These are phyloP conservation scores for Polyergus mexicanus DNA, from an alignment of 1,140 invertebrate genomes.

Conservation along the genomic window DNA sequence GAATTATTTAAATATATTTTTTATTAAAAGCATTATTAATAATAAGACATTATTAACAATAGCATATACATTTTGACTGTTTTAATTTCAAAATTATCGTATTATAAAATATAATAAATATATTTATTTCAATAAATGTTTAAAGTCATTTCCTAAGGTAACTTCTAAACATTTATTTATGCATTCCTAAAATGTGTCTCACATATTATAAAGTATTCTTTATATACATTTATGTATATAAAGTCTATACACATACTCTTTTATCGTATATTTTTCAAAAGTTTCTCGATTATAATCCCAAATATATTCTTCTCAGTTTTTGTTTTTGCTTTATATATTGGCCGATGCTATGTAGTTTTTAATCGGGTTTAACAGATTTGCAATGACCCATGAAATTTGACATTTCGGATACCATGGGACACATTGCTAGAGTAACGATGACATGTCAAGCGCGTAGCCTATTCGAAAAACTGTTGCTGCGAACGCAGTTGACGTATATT, in stretches of 20 bases:
- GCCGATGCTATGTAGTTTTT: conserved; percentile 10
- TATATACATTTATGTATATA: too few species aligned
- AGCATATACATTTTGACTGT: too few species aligned
- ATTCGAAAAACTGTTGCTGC: conserved; percentile 51
- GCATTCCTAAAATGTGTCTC: too few species aligned
- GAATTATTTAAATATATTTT: background rate
- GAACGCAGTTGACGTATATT: conserved; percentile 28
- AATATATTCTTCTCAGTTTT: background rate
- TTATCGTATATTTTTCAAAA: background rate
- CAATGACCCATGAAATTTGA: background rate
- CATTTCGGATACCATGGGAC: background rate
- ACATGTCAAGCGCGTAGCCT: conserved; percentile 6
- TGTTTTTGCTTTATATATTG: background rate
- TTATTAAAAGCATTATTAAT: too few species aligned
- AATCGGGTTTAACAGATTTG: background rate
- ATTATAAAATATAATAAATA: too few species aligned
- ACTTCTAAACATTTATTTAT: too few species aligned
- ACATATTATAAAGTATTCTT: too few species aligned
- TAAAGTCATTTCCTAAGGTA: too few species aligned
- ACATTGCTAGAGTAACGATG: conserved; percentile 29
- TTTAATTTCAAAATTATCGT: too few species aligned
- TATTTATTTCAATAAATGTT: too few species aligned
- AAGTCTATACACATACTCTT: too few species aligned
- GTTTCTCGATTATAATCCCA: background rate
- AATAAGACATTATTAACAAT: too few species aligned